phyloP scores from a whole-genome alignment of 2,888 invertebrate species.

The Odontocolon sp. region DNA sequence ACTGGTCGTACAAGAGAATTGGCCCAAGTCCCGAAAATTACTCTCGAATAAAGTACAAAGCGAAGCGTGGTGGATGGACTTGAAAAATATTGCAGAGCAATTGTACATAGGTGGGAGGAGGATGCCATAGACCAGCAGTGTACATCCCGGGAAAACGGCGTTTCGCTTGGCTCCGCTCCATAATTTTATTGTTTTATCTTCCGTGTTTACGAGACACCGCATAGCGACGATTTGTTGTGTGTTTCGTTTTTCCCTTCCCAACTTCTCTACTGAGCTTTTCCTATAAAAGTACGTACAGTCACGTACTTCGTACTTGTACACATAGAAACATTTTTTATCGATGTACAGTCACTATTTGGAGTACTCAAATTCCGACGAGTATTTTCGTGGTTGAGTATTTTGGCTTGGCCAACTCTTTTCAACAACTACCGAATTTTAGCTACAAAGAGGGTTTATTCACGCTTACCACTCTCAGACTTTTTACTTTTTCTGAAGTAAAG shows the following conservation, averaged over 20 bases:
- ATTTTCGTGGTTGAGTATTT: neutral
- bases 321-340: neutral
- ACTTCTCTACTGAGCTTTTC: slow-evolving; percentile 8
- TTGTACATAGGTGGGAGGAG: slow-evolving; percentile 44
- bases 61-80: slow-evolving; percentile 49
- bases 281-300: neutral
- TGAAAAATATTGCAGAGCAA: slow-evolving; percentile 55
- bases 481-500: slow-evolving; percentile 13
- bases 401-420: slow-evolving; percentile 34
- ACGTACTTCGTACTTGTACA: neutral
- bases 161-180: slow-evolving; percentile 73
- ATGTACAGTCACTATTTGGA: neutral
- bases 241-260: slow-evolving; percentile 18
- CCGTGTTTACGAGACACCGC: slow-evolving; percentile 66
- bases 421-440: neutral
- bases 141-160: slow-evolving; percentile 60
- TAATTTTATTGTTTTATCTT: slow-evolving; percentile 75
- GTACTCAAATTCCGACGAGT: slow-evolving; percentile 6
- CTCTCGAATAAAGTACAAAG: slow-evolving; percentile 37
- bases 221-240: slow-evolving; percentile 31
- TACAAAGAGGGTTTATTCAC: slow-evolving; percentile 36
- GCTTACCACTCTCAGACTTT: neutral
- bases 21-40: slow-evolving; percentile 55
- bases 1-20: slow-evolving; percentile 21
- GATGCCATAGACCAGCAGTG: slow-evolving; percentile 56